These are phyloP conservation scores for Rhopilema esculentum DNA, from an alignment of 30 jellyfish, hydroid and myxozoan genomes.

Conservation along the genomic window DNA sequence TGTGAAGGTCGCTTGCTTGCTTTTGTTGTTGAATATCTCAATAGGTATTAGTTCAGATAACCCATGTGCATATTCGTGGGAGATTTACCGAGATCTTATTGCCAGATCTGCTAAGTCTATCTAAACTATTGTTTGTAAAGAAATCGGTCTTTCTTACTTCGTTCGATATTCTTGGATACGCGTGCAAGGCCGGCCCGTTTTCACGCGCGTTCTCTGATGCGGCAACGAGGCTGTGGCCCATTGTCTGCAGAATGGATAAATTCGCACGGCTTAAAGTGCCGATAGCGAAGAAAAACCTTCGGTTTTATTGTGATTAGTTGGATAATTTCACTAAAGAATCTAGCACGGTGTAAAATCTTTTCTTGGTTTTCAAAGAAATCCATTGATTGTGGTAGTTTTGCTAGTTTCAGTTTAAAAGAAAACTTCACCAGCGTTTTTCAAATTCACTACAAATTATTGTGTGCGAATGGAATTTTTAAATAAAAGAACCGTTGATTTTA, in stretches of 20 bases:
- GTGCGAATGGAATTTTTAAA: too few species aligned
- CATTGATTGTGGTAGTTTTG: not conserved
- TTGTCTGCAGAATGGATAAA: not conserved
- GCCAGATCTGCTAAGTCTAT: not conserved
- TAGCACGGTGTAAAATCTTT: not conserved
- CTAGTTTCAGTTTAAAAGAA: not conserved
- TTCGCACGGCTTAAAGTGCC: not conserved
- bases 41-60: not conserved
- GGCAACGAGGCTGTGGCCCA: not conserved
- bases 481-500: too few species aligned
- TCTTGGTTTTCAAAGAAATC: not conserved
- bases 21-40: not conserved
- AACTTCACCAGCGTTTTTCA: not conserved
- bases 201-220: constrained; percentile 18
- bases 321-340: not conserved
- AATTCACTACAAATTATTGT: too few species aligned
- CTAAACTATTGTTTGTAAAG: not conserved
- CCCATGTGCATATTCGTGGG: constrained; percentile 23
- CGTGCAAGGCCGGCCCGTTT: not conserved
- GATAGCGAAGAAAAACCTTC: not conserved
- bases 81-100: not conserved
- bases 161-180: constrained; percentile 17
- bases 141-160: constrained; percentile 2
- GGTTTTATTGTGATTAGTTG: not conserved
- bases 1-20: constrained; percentile 7